Conservation (phyloP, 2,797 vertebrate species). For the Galago senegalensis region DNA sequence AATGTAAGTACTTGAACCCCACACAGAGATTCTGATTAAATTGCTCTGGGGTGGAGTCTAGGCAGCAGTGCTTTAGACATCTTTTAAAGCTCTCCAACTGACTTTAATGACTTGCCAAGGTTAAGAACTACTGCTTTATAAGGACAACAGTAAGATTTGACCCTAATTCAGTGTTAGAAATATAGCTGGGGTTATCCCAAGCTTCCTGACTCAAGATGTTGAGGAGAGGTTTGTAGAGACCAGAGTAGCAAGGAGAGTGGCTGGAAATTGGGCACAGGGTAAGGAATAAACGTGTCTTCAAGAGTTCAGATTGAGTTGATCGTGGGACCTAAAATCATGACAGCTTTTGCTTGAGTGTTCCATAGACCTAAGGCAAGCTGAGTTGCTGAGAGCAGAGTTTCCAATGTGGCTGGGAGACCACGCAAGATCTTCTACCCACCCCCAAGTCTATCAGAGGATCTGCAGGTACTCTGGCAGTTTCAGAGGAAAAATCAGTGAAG, state of each 20-base stretch:
- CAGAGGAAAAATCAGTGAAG: slow-evolving; percentile 2
- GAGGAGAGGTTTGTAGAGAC: background rate
- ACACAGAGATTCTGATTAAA: slow-evolving; percentile 17
- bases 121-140: background rate
- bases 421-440: background rate
- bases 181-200: background rate
- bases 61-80: background rate
- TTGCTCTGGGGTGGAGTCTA: background rate
- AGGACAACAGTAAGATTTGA: background rate
- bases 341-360: background rate
- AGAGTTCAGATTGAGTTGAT: background rate
- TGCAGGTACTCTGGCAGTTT: slow-evolving; percentile 36
- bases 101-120: background rate
- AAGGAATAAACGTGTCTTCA: background rate
- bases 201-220: background rate
- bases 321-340: background rate
- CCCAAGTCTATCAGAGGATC: background rate
- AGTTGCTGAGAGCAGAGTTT: background rate
- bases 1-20: background rate
- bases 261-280: background rate
- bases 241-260: background rate
- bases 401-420: background rate
- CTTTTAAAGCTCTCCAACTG: background rate
- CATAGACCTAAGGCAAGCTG: background rate
- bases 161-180: background rate